A percentile compares a stretch with the other conserved stretches of the same genome.
These are phyloP conservation scores for Seriola dumerili DNA, from an alignment of 2,113 vertebrate species.

Conservation along the genomic window DNA sequence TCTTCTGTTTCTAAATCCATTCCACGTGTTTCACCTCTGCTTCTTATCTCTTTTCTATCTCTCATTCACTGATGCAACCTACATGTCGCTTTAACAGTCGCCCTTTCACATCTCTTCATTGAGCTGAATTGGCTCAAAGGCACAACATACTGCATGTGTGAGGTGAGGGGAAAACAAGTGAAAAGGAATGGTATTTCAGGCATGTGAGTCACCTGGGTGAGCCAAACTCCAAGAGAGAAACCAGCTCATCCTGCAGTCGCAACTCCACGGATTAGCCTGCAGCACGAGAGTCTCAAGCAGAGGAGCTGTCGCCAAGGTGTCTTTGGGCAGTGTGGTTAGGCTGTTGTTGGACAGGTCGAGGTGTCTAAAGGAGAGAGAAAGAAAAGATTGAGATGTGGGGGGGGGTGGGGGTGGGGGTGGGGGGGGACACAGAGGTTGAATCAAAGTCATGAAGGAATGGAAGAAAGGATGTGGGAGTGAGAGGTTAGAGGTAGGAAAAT, in stretches of 20 bases:
- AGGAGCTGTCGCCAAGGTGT: conserved; percentile 83
- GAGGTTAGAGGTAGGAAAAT: conserved; percentile 14
- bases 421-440: background rate
- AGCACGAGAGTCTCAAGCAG: conserved; percentile 91
- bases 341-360: conserved; percentile 93
- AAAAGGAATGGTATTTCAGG: conserved; percentile 1
- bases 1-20: background rate
- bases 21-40: background rate
- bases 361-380: conserved; percentile 77
- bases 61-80: background rate
- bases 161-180: background rate
- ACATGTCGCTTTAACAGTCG: background rate
- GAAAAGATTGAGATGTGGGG: conserved; percentile 9
- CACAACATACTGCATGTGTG: background rate
- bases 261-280: conserved; percentile 93
- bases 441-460: conserved; percentile 1
- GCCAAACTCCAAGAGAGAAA: conserved; percentile 86
- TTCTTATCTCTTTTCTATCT: background rate
- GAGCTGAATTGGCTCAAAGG: background rate
- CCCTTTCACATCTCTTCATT: background rate
- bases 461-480: conserved; percentile 9
- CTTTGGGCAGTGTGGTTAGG: conserved; percentile 83
- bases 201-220: conserved; percentile 84
- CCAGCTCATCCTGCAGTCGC: conserved; percentile 90
- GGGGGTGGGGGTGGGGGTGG: too few species aligned